phyloP scores from a whole-genome alignment of 2,888 invertebrate species.

The Ditula angustiorana region DNA sequence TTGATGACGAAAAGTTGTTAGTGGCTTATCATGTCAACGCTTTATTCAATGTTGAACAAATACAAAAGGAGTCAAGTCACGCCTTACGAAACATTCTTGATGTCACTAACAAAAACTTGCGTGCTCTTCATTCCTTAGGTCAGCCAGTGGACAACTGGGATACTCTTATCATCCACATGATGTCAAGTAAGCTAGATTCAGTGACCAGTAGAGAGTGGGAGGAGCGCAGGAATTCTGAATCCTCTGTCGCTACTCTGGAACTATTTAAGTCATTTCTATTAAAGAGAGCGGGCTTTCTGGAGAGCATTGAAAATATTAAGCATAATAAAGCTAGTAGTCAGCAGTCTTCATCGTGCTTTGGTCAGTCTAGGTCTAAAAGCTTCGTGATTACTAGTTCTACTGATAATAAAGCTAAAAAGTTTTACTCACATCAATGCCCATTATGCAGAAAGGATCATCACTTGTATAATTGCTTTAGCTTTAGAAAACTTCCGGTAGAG shows the following conservation, averaged over 20 bases:
- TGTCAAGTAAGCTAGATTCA: conserved; percentile 20
- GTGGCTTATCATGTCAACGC: conserved; percentile 31
- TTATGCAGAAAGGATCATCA: conserved; percentile 37
- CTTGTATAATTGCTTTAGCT: conserved; percentile 40
- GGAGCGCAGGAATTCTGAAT: conserved; percentile 8
- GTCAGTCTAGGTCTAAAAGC: conserved; percentile 2
- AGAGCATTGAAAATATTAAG: conserved; percentile 19
- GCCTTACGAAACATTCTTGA: conserved; percentile 37
- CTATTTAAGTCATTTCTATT: conserved; percentile 19
- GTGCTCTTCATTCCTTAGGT: conserved; percentile 15
- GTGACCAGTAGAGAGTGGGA: conserved; percentile 18
- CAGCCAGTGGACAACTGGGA: conserved; percentile 21
- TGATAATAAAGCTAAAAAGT: background rate
- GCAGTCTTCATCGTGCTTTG: background rate
- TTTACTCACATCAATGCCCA: conserved; percentile 27
- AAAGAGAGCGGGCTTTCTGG: conserved; percentile 23
- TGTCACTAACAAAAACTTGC: conserved; percentile 36
- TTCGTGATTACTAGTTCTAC: background rate
- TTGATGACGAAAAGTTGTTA: conserved; percentile 30
- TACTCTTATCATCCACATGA: no score
- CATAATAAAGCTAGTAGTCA: background rate
- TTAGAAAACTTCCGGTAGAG: conserved; percentile 35
- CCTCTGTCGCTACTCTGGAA: background rate
- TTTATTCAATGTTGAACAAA: conserved; percentile 28
- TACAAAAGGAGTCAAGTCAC: conserved; percentile 16